Base-by-base conservation (phyloP, 2,888 invertebrate genomes). In the Eumacrocentrus americanus region DNA sequence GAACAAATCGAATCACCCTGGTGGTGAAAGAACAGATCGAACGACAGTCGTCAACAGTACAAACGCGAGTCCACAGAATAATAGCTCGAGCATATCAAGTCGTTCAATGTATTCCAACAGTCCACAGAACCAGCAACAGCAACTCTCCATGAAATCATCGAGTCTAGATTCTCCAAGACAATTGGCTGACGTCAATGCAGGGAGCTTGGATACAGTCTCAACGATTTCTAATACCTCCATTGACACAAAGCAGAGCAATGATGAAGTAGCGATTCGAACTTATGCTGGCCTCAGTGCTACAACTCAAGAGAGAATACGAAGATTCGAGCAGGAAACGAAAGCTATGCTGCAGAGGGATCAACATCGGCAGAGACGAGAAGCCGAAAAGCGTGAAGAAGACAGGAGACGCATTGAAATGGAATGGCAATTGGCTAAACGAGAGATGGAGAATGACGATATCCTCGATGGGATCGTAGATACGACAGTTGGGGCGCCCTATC, bases 251-350 rank as follows among this genome's bases (percentile, higher is more conserved):
- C 77, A 77, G 57, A 77, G 75, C 62, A 78, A 76, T 59, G 80
- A 81, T 58, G 80, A 80, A 58, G 78, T 82, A 18, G 75, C 82
- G 63, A 84, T 81, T 70, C 82, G 84, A 78, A 87, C 87, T 70
- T 90, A 87, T 77, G 85, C 84, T 56, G 86, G 84, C 69, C 83
- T 84, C 74, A 84, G 82, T 69, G 84, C 82, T 68, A 85, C 82
- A 65, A 87, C 88, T 5, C 87, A 88, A 68, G 87, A 89, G 72
- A 82, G 88, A 64, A 85, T 88, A 58, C 84, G 88, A 72, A 87
- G 89, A 76, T 90, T 91, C 80, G 90, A 90, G 75, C 84, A 89
- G 75, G 92, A 92, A 81, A 88, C 91, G 1, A 87, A 89, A 80
- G 87, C 90, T 57, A 87, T 90, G 83, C 80, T 92, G 18, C 82